These are phyloP conservation scores for Diploptera punctata DNA, from an alignment of 2,888 invertebrate genomes.

Conservation along the genomic window DNA sequence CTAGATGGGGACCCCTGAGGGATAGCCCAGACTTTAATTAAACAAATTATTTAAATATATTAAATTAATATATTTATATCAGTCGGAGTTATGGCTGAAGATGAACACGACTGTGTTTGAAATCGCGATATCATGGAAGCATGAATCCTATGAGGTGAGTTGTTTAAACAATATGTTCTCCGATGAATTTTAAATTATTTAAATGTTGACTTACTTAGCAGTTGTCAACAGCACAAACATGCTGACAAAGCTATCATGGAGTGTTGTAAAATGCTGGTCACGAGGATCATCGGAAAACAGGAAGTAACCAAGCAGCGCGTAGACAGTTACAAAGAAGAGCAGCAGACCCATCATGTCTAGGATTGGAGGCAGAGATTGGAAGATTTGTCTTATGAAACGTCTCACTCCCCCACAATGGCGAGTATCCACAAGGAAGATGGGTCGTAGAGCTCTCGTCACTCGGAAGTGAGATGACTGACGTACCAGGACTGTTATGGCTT, in stretches of 20 bases:
- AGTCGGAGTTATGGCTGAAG: no score
- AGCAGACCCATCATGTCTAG: conserved; percentile 86
- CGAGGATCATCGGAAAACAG: conserved; percentile 75
- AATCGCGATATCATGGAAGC: no score
- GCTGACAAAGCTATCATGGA: conserved; percentile 84
- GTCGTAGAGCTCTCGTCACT: conserved; percentile 83
- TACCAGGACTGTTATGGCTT: conserved; percentile 79
- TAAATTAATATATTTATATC: no score
- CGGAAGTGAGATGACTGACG: conserved; percentile 86
- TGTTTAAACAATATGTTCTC: no score
- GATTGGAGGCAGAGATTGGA: conserved; percentile 86
- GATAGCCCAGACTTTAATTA: no score
- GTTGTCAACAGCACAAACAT: conserved; percentile 90
- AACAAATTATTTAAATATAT: no score
- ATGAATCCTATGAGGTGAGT: no score
- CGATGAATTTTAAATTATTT: no score
- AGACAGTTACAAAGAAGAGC: conserved; percentile 84
- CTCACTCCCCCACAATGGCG: conserved; percentile 80
- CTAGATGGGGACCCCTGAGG: no score
- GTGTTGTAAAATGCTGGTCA: conserved; percentile 78
- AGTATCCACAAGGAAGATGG: conserved; percentile 89
- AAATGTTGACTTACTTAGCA: conserved; percentile 74
- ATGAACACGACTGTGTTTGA: no score
- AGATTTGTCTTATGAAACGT: conserved; percentile 66
- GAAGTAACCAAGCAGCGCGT: conserved; percentile 82